Evolutionary conservation across 2,113 vertebrate genomes (phyloP).

Genomic region (Galeopterus variegatus): DNA sequence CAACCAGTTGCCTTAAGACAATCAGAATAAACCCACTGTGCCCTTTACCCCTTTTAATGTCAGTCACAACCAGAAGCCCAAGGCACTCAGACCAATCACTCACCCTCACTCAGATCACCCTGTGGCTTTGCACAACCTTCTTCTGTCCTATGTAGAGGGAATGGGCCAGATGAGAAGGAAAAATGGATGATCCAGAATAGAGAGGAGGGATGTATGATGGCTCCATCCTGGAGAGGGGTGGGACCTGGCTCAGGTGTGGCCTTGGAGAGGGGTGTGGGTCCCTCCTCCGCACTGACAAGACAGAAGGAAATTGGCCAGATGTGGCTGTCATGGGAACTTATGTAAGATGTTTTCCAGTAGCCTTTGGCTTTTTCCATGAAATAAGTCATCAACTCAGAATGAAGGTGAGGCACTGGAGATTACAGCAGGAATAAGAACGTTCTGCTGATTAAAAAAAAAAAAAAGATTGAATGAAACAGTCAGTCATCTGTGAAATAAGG

Average conservation of each 20-base stretch:
- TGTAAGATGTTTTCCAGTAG: not conserved
- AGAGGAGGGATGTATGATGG: rapidly evolving
- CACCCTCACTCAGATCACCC: not conserved
- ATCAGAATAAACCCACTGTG: not conserved
- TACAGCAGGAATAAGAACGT: rapidly evolving
- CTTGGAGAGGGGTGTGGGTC: rapidly evolving
- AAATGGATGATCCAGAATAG: too few relatives aligned
- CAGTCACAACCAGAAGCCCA: not conserved
- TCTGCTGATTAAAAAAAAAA: not conserved
- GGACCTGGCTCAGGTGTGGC: not conserved
- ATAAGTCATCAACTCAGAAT: not conserved
- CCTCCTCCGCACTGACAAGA: not conserved
- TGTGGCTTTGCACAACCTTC: not conserved
- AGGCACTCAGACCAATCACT: too few relatives aligned
- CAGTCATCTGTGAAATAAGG: not conserved
- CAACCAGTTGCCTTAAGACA: too few relatives aligned
- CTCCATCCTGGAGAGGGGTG: rapidly evolving
- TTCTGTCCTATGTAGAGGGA: rapidly evolving
- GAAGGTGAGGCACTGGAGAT: not conserved
- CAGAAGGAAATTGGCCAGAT: not conserved
- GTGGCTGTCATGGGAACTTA: too few relatives aligned
- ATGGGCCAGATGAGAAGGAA: not conserved
- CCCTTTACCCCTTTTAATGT: rapidly evolving
- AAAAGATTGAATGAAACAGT: not conserved
- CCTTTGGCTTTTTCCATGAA: not conserved